Percentiles rank a stretch among this genome's conserved stretches.
Evolutionary conservation across 2,113 vertebrate species (phyloP).

Genomic region (Dermatemys mawii): DNA sequence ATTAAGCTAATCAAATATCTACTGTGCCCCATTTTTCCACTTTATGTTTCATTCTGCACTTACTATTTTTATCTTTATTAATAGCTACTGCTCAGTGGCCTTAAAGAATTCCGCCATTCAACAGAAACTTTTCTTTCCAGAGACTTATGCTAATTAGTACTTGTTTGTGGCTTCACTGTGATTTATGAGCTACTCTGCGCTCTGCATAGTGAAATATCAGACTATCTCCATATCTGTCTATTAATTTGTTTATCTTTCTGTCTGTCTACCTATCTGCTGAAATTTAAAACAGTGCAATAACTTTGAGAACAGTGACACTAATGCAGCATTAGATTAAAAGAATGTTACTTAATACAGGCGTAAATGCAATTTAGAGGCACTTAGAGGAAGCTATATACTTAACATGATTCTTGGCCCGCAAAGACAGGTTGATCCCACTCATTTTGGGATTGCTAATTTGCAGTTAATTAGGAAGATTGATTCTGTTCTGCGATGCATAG

Average conservation of each 20-base stretch:
- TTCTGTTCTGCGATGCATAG: constrained; percentile 90
- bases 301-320: constrained; percentile 81
- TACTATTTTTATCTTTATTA: constrained; percentile 72
- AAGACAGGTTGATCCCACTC: constrained; percentile 93
- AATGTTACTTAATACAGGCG: constrained; percentile 82
- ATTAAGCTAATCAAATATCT: constrained; percentile 67
- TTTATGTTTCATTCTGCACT: constrained; percentile 58
- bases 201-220: constrained; percentile 72
- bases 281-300: constrained; percentile 81
- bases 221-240: constrained; percentile 74
- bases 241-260: constrained; percentile 85
- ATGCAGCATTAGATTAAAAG: constrained; percentile 85
- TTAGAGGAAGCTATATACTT: constrained; percentile 82
- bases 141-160: constrained; percentile 74
- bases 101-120: constrained; percentile 69
- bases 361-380: constrained; percentile 85
- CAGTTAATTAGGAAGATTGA: constrained; percentile 97
- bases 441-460: constrained; percentile 96
- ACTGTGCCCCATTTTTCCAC: constrained; percentile 60
- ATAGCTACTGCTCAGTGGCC: constrained; percentile 67
- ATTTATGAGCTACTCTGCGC: constrained; percentile 72
- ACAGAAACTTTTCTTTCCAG: constrained; percentile 75
- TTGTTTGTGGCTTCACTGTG: constrained; percentile 62
- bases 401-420: constrained; percentile 85
- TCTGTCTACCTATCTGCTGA: constrained; percentile 78